Evolutionary conservation across 1,140 invertebrate genomes (phyloP).

Genomic region (Pseudomyrmex sp.): DNA sequence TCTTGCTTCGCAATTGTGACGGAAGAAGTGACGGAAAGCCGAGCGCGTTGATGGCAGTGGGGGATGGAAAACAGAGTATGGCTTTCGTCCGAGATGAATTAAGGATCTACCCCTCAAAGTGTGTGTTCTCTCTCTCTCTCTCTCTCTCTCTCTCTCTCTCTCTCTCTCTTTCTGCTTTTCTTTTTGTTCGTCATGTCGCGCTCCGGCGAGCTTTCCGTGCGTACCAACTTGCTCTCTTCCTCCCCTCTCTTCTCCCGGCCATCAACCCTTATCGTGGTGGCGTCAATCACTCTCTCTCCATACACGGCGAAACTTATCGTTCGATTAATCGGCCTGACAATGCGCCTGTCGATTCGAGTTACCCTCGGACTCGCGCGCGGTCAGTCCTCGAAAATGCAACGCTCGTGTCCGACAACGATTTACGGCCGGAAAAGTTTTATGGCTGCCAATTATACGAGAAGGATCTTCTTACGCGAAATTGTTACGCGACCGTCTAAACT

Average conservation of each 20-base stretch:
- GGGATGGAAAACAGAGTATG: conserved; percentile 33
- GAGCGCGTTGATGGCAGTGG: background rate
- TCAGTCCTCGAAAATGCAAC: conserved; percentile 53
- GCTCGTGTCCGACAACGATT: conserved; percentile 44
- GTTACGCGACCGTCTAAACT: conserved; percentile 37
- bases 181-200: conserved; percentile 34
- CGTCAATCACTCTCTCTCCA: conserved; percentile 74
- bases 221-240: conserved; percentile 5
- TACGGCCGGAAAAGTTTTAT: conserved; percentile 57
- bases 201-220: background rate
- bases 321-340: conserved; percentile 76
- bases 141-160: too few relatives aligned
- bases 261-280: conserved; percentile 74
- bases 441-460: conserved; percentile 50
- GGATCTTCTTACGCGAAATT: conserved; percentile 49
- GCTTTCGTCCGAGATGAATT: conserved; percentile 62
- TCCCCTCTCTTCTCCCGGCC: conserved; percentile 52
- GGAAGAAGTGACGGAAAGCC: conserved; percentile 33
- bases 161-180: conserved; percentile 50
- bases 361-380: conserved; percentile 64
- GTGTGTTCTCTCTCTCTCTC: too few relatives aligned
- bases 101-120: conserved; percentile 58
- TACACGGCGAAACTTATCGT: conserved; percentile 72
- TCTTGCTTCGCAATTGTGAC: background rate
- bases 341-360: conserved; percentile 75